phyloP scores from a whole-genome alignment of 2,888 invertebrate species.

The Cephus runcator region DNA sequence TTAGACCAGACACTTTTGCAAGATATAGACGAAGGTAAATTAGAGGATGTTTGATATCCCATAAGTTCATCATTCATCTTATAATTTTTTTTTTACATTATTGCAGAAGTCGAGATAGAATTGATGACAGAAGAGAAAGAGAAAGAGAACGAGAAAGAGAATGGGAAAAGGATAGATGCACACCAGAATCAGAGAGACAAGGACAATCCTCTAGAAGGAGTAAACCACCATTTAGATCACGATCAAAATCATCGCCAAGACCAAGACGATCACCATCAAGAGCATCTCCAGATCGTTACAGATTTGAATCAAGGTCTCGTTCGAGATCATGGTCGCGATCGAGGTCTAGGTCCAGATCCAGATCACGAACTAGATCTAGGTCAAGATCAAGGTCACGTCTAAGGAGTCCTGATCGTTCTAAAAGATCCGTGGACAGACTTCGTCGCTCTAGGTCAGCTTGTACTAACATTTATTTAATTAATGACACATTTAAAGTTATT shows the following conservation, averaged over 20 bases:
- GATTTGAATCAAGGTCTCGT: conserved; percentile 44
- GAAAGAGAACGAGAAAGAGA: conserved; percentile 30
- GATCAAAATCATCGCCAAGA: conserved; percentile 22
- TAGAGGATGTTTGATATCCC: background rate
- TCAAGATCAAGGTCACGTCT: conserved; percentile 45
- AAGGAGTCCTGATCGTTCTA: conserved; percentile 30
- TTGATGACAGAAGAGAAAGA: conserved; percentile 37
- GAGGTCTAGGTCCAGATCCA: conserved; percentile 63
- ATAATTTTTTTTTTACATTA: background rate
- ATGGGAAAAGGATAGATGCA: conserved; percentile 49
- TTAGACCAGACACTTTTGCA: conserved; percentile 21
- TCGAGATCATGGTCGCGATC: conserved; percentile 47
- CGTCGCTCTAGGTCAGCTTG: conserved; percentile 50
- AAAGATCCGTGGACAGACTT: conserved; percentile 37
- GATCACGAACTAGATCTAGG: conserved; percentile 57
- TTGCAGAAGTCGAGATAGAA: conserved; percentile 29
- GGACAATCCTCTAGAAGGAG: conserved; percentile 29
- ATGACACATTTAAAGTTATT: background rate
- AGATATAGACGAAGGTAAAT: conserved; percentile 27
- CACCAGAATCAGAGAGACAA: conserved; percentile 45
- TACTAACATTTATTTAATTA: no score
- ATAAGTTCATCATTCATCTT: background rate
- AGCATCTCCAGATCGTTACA: conserved; percentile 38
- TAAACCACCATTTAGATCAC: conserved; percentile 22
- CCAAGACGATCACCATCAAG: conserved; percentile 37